A percentile compares a stretch with the other conserved stretches of the same genome.
These are phyloP conservation scores for Zaprionus obscuricornis DNA, from an alignment of 2,888 invertebrate species.

Conservation along the genomic window DNA sequence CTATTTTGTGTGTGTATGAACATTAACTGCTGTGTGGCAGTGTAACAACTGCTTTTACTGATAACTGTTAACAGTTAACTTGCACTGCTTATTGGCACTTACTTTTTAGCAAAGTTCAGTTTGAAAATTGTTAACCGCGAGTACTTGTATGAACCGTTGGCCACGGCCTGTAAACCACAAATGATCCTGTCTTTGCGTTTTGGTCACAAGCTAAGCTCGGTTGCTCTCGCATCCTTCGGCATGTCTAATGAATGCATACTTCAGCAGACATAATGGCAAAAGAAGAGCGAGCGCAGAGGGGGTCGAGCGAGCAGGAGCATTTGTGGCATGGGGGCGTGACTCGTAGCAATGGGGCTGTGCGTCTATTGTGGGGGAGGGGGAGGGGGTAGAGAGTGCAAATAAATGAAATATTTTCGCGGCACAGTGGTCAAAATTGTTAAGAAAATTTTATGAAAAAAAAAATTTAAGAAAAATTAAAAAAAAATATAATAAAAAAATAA, in stretches of 20 bases:
- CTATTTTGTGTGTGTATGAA: neutral
- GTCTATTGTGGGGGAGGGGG: slow-evolving; percentile 17
- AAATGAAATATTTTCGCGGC: slow-evolving; percentile 78
- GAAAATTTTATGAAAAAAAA: neutral
- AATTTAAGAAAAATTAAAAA: neutral
- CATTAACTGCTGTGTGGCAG: slow-evolving; percentile 3
- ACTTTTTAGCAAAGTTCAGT: slow-evolving; percentile 22
- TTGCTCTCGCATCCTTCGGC: slow-evolving; percentile 54
- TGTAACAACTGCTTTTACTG: slow-evolving; percentile 7
- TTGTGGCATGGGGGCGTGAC: slow-evolving; percentile 5
- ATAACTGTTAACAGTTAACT: slow-evolving; percentile 19
- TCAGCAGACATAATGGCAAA: slow-evolving; percentile 26
- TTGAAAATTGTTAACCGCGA: slow-evolving; percentile 27
- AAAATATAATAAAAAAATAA: too few species aligned
- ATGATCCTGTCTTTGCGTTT: slow-evolving; percentile 79
- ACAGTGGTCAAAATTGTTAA: slow-evolving; percentile 33
- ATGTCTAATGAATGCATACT: slow-evolving; percentile 71
- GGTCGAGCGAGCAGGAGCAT: neutral
- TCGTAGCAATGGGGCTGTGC: slow-evolving; percentile 5
- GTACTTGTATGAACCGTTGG: slow-evolving; percentile 75
- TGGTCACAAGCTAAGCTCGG: slow-evolving; percentile 80
- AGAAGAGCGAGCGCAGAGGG: neutral
- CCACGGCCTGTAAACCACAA: slow-evolving; percentile 73
- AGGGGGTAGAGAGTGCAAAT: slow-evolving; percentile 61
- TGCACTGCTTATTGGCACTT: slow-evolving; percentile 23